A percentile compares a stretch with the other conserved stretches of the same genome.
These are phyloP conservation scores for Butorides virescens DNA, from an alignment of 2,113 vertebrate genomes.

Conservation along the genomic window DNA sequence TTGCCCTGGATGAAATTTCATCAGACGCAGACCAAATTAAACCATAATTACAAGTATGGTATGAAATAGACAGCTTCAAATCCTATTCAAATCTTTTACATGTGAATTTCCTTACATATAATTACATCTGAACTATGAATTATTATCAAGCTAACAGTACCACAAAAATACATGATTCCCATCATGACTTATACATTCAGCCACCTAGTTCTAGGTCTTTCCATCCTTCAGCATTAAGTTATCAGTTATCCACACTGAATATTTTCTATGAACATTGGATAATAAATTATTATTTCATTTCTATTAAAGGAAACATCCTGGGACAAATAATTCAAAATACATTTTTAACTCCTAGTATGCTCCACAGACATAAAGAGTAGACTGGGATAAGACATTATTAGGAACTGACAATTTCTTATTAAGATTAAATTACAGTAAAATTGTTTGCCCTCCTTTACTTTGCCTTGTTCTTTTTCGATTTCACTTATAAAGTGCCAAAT, in stretches of 20 bases:
- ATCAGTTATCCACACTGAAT: not conserved
- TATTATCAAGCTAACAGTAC: not conserved
- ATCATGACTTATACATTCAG: not conserved
- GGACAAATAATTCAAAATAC: not conserved
- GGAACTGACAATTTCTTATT: not conserved
- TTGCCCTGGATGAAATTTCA: not conserved
- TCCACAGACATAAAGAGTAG: not conserved
- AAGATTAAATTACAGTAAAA: not conserved
- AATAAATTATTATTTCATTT: not conserved
- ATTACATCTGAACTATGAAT: not conserved
- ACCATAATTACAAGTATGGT: not conserved
- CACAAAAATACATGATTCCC: not conserved
- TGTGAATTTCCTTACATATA: not conserved
- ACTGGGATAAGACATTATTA: not conserved
- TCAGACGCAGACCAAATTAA: not conserved
- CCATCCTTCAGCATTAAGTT: not conserved
- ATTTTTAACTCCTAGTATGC: not conserved
- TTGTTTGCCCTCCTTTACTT: not conserved
- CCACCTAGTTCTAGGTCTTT: not conserved
- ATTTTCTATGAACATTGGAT: not conserved
- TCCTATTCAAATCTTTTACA: not conserved
- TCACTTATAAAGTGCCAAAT: conserved; percentile 8
- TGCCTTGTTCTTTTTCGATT: not conserved
- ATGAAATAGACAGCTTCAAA: not conserved
- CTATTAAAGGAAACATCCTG: not conserved